A percentile compares a stretch with the other conserved stretches of the same genome.
Evolutionary conservation across 2,113 vertebrate genomes (phyloP).

Genomic region (Ctenodactylus gundi): DNA sequence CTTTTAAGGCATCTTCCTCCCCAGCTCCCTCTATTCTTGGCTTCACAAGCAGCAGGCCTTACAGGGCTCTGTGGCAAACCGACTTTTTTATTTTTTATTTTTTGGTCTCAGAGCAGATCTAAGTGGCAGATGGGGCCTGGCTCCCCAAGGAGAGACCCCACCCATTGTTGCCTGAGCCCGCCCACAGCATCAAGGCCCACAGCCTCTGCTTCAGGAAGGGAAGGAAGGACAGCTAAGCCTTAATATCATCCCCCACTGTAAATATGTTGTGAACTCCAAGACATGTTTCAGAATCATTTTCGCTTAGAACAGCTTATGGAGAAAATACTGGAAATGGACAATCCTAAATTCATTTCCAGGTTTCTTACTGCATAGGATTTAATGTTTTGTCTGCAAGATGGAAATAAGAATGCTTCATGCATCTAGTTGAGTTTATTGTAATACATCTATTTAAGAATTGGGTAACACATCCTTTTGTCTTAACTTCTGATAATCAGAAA

Average conservation of each 20-base stretch:
- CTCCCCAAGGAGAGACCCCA: slow-evolving; percentile 30
- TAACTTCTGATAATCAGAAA: neutral
- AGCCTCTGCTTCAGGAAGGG: neutral
- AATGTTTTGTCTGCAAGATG: neutral
- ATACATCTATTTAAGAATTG: neutral
- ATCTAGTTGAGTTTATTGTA: neutral
- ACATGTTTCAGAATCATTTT: neutral
- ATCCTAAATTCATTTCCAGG: neutral
- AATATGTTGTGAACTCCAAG: neutral
- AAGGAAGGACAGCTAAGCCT: no score
- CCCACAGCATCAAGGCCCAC: neutral
- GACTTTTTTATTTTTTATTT: no score
- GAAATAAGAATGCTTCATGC: neutral
- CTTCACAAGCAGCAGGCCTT: slow-evolving; percentile 38
- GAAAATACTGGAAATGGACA: neutral
- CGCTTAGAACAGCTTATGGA: accelerated
- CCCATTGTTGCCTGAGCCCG: slow-evolving; percentile 8
- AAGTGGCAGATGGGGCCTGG: slow-evolving; percentile 58
- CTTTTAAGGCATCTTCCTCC: neutral
- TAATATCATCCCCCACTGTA: no score
- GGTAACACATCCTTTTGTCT: neutral
- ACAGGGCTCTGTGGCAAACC: slow-evolving; percentile 51
- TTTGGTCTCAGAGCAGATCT: slow-evolving; percentile 41
- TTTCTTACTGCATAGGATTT: neutral
- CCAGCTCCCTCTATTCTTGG: neutral